These are phyloP conservation scores for Patiria miniata DNA, from an alignment of 35 echinoderm and acorn worm genomes.

Conservation along the genomic window DNA sequence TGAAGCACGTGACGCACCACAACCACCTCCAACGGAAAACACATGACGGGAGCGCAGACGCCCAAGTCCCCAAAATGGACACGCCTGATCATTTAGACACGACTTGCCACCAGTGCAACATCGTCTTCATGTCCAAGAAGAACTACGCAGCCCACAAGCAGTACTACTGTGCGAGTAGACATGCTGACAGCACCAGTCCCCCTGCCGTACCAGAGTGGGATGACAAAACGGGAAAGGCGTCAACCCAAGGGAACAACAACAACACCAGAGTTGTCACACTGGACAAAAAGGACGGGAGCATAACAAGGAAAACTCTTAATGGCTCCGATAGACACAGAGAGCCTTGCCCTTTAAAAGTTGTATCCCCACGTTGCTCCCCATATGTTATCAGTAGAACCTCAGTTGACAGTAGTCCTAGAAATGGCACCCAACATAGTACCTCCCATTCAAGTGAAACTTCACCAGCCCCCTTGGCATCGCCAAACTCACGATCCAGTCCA, in stretches of 20 bases:
- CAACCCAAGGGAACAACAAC: background rate
- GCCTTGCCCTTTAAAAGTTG: background rate
- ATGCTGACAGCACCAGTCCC: background rate
- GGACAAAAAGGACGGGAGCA: background rate
- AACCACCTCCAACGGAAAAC: background rate
- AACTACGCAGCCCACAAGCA: constrained; percentile 84
- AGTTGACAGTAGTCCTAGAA: background rate
- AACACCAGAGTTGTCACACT: background rate
- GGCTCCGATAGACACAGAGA: background rate
- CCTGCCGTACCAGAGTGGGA: background rate
- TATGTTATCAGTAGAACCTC: background rate
- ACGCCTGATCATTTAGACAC: background rate
- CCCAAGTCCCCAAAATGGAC: background rate
- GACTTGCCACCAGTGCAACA: constrained; percentile 68
- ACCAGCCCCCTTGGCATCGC: background rate
- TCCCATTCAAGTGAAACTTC: background rate
- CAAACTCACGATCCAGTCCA: background rate
- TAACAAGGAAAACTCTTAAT: too few species aligned
- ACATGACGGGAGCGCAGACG: background rate
- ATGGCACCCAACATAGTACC: background rate
- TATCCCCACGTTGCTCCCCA: background rate
- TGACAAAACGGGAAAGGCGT: background rate
- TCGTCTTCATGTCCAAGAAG: constrained; percentile 68
- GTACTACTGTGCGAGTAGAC: constrained; percentile 71
- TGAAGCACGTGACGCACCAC: constrained; percentile 2